Evolutionary conservation across 2,797 vertebrate species (phyloP).

Genomic region (Karalla daura): DNA sequence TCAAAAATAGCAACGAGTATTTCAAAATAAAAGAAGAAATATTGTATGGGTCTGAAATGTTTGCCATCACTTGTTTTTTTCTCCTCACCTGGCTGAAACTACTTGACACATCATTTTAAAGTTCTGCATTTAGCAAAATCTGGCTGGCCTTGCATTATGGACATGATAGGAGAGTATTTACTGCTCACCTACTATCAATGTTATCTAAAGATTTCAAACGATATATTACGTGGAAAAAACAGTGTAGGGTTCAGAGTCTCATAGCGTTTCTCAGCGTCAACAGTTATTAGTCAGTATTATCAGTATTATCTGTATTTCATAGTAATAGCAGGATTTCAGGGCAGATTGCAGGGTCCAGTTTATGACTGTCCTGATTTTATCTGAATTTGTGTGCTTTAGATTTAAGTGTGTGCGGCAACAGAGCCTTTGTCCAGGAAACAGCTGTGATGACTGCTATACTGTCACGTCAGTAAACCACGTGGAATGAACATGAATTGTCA

Average conservation of each 20-base stretch:
- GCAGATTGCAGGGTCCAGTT: background rate
- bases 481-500: conserved; percentile 46
- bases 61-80: background rate
- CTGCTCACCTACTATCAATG: conserved; percentile 30
- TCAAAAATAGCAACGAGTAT: background rate
- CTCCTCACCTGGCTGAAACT: background rate
- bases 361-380: background rate
- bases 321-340: background rate
- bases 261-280: conserved; percentile 7
- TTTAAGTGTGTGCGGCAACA: background rate
- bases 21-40: conserved; percentile 12
- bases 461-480: conserved; percentile 47
- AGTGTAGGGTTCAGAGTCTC: conserved; percentile 17
- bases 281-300: conserved; percentile 2
- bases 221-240: background rate
- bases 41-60: background rate
- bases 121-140: background rate
- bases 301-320: background rate
- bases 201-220: conserved; percentile 28
- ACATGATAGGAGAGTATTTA: conserved; percentile 6
- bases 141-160: background rate
- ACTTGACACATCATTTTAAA: conserved; percentile 2
- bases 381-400: too few species aligned
- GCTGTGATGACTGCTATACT: background rate
- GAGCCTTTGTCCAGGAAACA: background rate